Evolutionary conservation across 2,888 invertebrate genomes (phyloP), one percentile per base, ranked within the genome.

Genomic region (Plebejus melissa): DNA sequence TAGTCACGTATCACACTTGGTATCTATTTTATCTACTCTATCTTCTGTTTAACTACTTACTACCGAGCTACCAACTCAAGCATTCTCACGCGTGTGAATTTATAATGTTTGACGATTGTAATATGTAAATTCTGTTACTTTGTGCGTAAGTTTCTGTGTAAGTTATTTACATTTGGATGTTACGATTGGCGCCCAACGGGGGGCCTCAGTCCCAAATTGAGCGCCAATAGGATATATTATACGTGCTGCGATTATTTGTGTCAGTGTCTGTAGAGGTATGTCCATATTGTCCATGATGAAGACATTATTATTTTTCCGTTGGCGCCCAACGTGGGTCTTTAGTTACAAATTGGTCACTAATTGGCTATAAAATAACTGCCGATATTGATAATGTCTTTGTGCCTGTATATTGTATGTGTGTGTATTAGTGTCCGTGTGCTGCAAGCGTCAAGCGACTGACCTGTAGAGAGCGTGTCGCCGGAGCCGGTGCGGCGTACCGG

Each of bases 401-500:
- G 3, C n/a, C 0, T 5, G 65, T 32, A 69, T 79, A 13, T 54
- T 5, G 65, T 65, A 69, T 79, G 13, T 60, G 16, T 46, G n/a
- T 75, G 9, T 54, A 4, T 54, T 4, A 16, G 13, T 16, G 54
- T 16, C 4, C 16, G 16, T 79, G 82, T 76, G 16, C 28, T 9
- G 28, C 57, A 75, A 22, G 41, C 70, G 36, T 9, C 38, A 60
- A 54, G 57, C 22, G n/a, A 72, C 76, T 77, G 7, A 94, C 94
- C 94, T 91, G 95, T 95, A 82, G 95, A 95, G 84, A 95, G 91
- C 82, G 95, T 95, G 86, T 96, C 96, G 82, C 95, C 95, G 82
- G 95, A 95, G 82, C 95, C 96, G 79, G 94, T 90, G 82, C 95
- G 94, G 86, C 95, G 94, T 85, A 95, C 90, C 94, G 80, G 85